These are phyloP conservation scores for Campoletis sonorensis DNA, from an alignment of 1,140 invertebrate species.

Conservation along the genomic window DNA sequence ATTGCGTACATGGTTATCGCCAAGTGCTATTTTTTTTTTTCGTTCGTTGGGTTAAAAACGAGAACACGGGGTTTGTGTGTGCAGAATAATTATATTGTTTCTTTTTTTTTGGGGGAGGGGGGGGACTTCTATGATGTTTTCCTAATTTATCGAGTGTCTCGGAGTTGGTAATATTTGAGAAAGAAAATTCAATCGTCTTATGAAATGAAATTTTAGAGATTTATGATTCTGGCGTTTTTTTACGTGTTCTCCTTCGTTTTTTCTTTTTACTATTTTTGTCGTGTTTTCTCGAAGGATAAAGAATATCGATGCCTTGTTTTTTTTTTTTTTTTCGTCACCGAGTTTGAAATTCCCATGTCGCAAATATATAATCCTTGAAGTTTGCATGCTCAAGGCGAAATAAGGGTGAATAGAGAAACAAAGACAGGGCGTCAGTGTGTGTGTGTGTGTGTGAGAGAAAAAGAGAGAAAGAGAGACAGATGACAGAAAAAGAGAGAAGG, in stretches of 20 bases:
- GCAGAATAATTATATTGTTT: not conserved
- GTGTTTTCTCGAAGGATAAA: too few species aligned
- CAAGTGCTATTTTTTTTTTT: not conserved
- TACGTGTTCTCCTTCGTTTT: too few species aligned
- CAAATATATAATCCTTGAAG: conserved; percentile 38
- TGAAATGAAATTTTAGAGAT: too few species aligned
- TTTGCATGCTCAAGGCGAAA: conserved; percentile 28
- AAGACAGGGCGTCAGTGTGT: not conserved
- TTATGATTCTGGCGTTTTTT: too few species aligned
- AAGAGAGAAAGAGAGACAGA: too few species aligned
- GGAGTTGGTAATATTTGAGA: too few species aligned
- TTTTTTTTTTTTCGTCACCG: too few species aligned
- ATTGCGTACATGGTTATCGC: not conserved
- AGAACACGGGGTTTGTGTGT: not conserved
- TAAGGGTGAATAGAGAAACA: conserved; percentile 14
- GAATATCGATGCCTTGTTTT: too few species aligned
- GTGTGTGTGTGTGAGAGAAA: not conserved
- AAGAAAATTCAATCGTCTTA: too few species aligned
- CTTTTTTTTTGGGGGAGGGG: not conserved
- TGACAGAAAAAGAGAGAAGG: too few species aligned
- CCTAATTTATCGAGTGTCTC: too few species aligned
- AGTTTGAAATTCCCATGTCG: not conserved
- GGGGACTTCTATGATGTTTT: not conserved
- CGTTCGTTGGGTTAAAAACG: not conserved
- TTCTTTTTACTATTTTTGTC: too few species aligned